Percentiles rank a stretch among this genome's conserved stretches.
Conservation (phyloP, 1,140 invertebrate genomes). For the Drosophila melanogaster region Release_6_plus_ISO1_MT NC_004354.4:17657501-17658000, state of each 20-base stretch:
- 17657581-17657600: slow-evolving; percentile 10
- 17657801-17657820: slow-evolving; percentile 30
- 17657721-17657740: slow-evolving; percentile 2
- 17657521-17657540: slow-evolving; percentile 75
- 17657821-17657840: slow-evolving; percentile 81
- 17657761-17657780: slow-evolving; percentile 1
- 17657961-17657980: slow-evolving; percentile 45
- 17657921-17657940: slow-evolving; percentile 69
- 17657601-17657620: slow-evolving; percentile 64
- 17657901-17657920: slow-evolving; percentile 77
- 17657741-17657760: neutral
- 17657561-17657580: slow-evolving; percentile 40
- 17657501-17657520: slow-evolving; percentile 69
- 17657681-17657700: slow-evolving; percentile 67
- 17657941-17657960: slow-evolving; percentile 35
- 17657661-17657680: slow-evolving; percentile 18
- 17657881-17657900: slow-evolving; percentile 33
- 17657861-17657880: slow-evolving; percentile 45
- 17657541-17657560: slow-evolving; percentile 55
- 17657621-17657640: slow-evolving; percentile 67
- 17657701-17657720: slow-evolving; percentile 19
- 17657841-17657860: slow-evolving; percentile 63
- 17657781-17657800: slow-evolving; percentile 21
- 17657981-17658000: slow-evolving; percentile 55
- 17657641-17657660: slow-evolving; percentile 22